These are phyloP conservation scores for Syrrhaptes paradoxus DNA, from an alignment of 2,113 vertebrate species.

Conservation along the genomic window DNA sequence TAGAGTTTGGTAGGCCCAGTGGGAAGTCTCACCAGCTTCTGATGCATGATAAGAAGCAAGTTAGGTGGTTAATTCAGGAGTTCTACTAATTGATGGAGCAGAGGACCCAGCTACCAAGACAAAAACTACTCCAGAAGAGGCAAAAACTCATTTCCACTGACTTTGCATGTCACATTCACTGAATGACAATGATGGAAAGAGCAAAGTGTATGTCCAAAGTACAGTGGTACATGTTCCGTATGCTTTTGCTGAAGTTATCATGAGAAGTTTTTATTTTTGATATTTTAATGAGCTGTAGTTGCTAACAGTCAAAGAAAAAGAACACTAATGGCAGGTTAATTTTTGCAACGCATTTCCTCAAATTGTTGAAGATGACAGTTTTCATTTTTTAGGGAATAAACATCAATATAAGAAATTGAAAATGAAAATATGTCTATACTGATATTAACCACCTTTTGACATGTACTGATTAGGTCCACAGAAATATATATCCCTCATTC, in stretches of 20 bases:
- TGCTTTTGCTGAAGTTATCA: neutral
- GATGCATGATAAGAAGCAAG: rapidly evolving
- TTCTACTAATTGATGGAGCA: neutral
- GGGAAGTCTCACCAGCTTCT: neutral
- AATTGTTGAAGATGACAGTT: neutral
- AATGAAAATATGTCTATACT: neutral
- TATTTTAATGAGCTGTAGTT: neutral
- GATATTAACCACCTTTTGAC: slow-evolving; percentile 4
- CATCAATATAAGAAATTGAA: neutral
- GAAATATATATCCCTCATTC: neutral
- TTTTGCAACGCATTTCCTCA: neutral
- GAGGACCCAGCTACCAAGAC: neutral
- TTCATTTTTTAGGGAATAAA: neutral
- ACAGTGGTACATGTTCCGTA: neutral
- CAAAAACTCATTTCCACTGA: neutral
- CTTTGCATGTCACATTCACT: neutral
- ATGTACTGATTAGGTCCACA: neutral
- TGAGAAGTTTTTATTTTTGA: neutral
- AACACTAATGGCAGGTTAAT: neutral
- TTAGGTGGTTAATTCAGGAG: neutral
- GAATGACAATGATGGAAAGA: neutral
- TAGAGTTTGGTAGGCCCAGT: neutral
- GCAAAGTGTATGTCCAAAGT: neutral
- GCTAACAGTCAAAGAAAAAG: neutral
- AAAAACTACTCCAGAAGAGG: neutral